phyloP scores from a whole-genome alignment of 1,140 invertebrate species.

The Caerostris extrusa region DNA sequence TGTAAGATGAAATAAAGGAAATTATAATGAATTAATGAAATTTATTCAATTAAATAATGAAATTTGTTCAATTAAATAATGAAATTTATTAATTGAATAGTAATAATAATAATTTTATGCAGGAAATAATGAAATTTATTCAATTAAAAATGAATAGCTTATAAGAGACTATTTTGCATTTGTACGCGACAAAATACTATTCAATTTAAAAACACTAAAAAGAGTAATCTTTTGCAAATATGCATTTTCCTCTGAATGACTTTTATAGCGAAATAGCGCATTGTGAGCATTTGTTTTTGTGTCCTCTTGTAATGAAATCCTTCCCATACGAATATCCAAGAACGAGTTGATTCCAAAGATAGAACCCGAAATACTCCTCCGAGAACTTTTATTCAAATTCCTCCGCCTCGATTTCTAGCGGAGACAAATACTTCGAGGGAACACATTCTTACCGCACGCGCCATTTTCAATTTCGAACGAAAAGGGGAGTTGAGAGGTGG shows the following conservation, averaged over 20 bases:
- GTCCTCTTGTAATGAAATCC: neutral
- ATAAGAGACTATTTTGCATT: no score
- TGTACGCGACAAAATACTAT: no score
- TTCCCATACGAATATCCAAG: neutral
- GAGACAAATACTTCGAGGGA: neutral
- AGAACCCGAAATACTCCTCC: neutral
- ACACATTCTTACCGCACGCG: conserved; percentile 26
- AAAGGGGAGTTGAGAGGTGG: neutral
- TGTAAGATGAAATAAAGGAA: no score
- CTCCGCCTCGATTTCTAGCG: neutral
- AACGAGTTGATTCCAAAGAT: neutral
- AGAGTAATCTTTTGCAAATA: neutral
- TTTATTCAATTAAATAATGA: no score
- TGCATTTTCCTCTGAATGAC: neutral
- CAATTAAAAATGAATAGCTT: no score
- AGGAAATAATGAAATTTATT: no score
- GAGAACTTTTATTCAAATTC: conserved; percentile 22
- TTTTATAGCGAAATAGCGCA: neutral
- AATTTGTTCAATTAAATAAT: no score
- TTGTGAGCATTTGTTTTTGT: neutral
- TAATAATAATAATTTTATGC: no score
- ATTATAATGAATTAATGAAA: no score
- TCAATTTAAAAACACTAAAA: no score
- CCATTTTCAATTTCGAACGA: conserved; percentile 54
- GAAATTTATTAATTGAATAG: no score